A percentile compares a stretch with the other conserved stretches of the same genome.
These are phyloP conservation scores for Drosophila subsilvestris DNA, from an alignment of 2,888 invertebrate genomes.

Conservation along the genomic window DNA sequence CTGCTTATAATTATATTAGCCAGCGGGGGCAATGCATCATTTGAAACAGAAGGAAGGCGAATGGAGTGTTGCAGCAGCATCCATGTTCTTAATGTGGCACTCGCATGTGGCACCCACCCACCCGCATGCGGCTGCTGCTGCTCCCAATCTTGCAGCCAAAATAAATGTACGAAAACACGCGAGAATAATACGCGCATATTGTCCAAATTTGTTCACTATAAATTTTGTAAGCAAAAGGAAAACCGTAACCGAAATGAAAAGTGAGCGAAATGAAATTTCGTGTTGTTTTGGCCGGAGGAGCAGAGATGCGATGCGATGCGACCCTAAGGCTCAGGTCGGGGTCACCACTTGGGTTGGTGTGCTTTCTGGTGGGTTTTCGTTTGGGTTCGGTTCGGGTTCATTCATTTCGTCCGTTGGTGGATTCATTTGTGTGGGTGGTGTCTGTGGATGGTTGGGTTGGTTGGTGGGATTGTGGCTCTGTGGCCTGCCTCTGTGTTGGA, in stretches of 20 bases:
- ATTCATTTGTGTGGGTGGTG: constrained; percentile 48
- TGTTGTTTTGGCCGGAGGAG: constrained; percentile 60
- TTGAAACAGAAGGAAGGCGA: constrained; percentile 20
- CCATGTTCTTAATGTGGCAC: constrained; percentile 31
- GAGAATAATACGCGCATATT: constrained; percentile 77
- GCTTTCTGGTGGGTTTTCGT: constrained; percentile 33
- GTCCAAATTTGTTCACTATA: constrained; percentile 82
- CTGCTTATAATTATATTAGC: constrained; percentile 23
- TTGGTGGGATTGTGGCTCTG: constrained; percentile 37
- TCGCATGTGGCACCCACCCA: constrained; percentile 40
- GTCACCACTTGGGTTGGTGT: constrained; percentile 30
- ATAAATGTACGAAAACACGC: constrained; percentile 64
- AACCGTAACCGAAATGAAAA: constrained; percentile 34
- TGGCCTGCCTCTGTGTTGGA: constrained; percentile 38
- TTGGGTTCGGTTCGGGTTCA: constrained; percentile 13
- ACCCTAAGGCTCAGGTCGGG: constrained; percentile 38
- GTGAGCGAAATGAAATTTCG: constrained; percentile 57
- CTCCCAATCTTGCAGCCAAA: constrained; percentile 40
- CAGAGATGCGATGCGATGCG: constrained; percentile 6
- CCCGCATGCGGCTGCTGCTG: constrained; percentile 11
- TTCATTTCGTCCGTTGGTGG: constrained; percentile 40
- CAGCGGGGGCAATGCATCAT: constrained; percentile 39
- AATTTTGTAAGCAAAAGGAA: constrained; percentile 74
- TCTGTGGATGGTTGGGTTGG: constrained; percentile 28
- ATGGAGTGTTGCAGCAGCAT: constrained; percentile 25